Evolutionary conservation across 2,113 vertebrate species (phyloP).

Genomic region (Platichthys stellatus): DNA sequence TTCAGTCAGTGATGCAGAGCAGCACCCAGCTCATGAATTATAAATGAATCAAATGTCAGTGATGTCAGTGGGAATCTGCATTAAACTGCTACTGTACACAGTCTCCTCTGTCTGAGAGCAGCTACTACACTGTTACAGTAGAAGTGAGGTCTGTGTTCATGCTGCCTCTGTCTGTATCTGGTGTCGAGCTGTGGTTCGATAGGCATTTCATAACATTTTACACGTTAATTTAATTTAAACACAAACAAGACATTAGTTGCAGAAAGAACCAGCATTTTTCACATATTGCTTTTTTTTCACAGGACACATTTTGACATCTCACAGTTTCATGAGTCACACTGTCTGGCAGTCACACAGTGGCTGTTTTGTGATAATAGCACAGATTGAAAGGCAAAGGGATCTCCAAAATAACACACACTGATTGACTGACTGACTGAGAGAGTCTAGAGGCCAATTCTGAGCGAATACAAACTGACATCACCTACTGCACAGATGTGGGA

Average conservation of each 20-base stretch:
- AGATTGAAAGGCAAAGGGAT: too few species aligned
- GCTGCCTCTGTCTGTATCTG: not conserved
- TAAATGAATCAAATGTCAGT: slow-evolving; percentile 34
- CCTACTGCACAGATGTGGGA: too few species aligned
- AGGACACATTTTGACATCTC: not conserved
- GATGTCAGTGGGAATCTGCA: slow-evolving; percentile 25
- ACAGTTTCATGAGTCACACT: not conserved
- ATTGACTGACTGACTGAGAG: too few species aligned
- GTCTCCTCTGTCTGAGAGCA: slow-evolving; percentile 10
- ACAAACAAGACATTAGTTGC: not conserved
- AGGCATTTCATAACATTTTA: not conserved
- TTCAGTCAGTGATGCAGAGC: slow-evolving; percentile 4
- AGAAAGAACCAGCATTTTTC: not conserved
- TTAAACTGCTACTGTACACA: slow-evolving; percentile 6
- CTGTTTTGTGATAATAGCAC: too few species aligned
- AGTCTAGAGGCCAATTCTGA: too few species aligned
- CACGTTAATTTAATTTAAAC: not conserved
- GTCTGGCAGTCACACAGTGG: too few species aligned
- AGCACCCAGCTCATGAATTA: slow-evolving; percentile 41
- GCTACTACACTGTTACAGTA: not conserved
- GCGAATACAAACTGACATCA: too few species aligned
- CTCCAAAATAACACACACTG: too few species aligned
- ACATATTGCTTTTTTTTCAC: not conserved
- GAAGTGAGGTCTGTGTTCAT: not conserved
- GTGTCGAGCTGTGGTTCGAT: not conserved